Evolutionary conservation across 1,140 invertebrate genomes (phyloP), one percentile per base, ranked within the genome.

Genomic region (Ceratosolen solmsi): DNA sequence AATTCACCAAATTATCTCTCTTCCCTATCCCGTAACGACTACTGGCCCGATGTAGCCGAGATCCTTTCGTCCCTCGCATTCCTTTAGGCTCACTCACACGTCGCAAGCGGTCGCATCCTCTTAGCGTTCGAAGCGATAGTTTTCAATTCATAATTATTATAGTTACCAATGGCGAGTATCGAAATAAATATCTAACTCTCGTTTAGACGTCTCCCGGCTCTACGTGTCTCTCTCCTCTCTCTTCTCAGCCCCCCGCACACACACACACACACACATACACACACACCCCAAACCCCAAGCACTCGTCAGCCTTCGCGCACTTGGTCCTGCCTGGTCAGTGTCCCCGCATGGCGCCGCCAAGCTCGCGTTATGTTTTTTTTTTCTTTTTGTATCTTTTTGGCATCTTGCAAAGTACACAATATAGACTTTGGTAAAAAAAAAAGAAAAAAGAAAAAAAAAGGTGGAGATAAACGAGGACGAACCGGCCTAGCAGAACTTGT

Each of bases 391-490:
- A 54, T 63, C 38, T 15, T 60, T 93, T 93, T 93, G 93, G 93
- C 93, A 93, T 93, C 93, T 93, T 92, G 91, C 92, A 93, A 93
- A 93, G 56, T 93, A 93, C 92, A 93, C 92, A 93, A 4, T 15
- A 93, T 93, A 93, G 92, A 93, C 92, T 93, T 93, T 93, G 93
- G 93, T 93, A 93, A 92, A 91, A 91, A 91, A 92, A 58, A 15
- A 15, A 54, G 56, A 58, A 58, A 13, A 58, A 17, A 25, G 15
- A 17, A 27, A 27, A n/a, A 13, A 13, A 25, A 13, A 17, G 56
- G 56, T 7, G 56, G 56, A n/a, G n/a, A n/a, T n/a, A n/a, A n/a
- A n/a, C n/a, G n/a, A n/a, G n/a, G 33, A 11, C 4, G 20, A 17
- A 20, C 90, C 90, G 7, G 36, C 46, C 84, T 93, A 93, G 90